These are phyloP conservation scores for Diploptera punctata DNA, from an alignment of 2,888 invertebrate genomes.

Conservation along the genomic window DNA sequence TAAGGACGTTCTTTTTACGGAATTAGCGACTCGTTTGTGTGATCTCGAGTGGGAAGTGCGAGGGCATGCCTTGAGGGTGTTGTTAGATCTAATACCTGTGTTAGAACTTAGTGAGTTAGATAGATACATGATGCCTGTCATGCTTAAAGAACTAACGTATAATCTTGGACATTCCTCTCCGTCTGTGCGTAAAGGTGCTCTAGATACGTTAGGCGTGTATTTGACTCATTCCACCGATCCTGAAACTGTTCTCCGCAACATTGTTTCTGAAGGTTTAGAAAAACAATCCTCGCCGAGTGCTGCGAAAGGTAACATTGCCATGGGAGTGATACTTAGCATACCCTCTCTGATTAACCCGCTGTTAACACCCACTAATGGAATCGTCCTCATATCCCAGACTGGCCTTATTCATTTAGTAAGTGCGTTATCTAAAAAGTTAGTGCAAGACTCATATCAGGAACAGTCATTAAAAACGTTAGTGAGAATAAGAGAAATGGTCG, in stretches of 20 bases:
- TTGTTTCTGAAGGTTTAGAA: slow-evolving; percentile 71
- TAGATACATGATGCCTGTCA: slow-evolving; percentile 63
- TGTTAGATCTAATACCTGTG: slow-evolving; percentile 79
- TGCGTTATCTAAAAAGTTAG: slow-evolving; percentile 56
- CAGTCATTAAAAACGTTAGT: slow-evolving; percentile 70
- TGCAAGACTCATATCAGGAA: slow-evolving; percentile 64
- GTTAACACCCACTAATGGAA: slow-evolving; percentile 48
- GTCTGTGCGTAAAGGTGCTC: slow-evolving; percentile 79
- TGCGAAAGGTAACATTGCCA: slow-evolving; percentile 63
- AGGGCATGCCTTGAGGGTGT: slow-evolving; percentile 79
- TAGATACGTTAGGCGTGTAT: slow-evolving; percentile 78
- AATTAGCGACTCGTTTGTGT: slow-evolving; percentile 73
- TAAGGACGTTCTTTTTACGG: slow-evolving; percentile 69
- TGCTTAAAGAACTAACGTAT: slow-evolving; percentile 72
- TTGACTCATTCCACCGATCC: slow-evolving; percentile 71
- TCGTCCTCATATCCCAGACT: slow-evolving; percentile 45
- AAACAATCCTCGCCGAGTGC: slow-evolving; percentile 63
- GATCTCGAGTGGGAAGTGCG: slow-evolving; percentile 87
- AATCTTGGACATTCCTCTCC: slow-evolving; percentile 83
- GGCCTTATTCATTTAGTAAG: slow-evolving; percentile 52
- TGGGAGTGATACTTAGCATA: slow-evolving; percentile 69
- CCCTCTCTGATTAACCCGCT: slow-evolving; percentile 67
- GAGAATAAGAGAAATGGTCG: slow-evolving; percentile 72
- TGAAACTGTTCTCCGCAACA: slow-evolving; percentile 69
- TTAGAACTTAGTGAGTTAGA: slow-evolving; percentile 70